Conservation (phyloP, 2,113 vertebrate genomes). For the Sebastes schlegelii region DNA sequence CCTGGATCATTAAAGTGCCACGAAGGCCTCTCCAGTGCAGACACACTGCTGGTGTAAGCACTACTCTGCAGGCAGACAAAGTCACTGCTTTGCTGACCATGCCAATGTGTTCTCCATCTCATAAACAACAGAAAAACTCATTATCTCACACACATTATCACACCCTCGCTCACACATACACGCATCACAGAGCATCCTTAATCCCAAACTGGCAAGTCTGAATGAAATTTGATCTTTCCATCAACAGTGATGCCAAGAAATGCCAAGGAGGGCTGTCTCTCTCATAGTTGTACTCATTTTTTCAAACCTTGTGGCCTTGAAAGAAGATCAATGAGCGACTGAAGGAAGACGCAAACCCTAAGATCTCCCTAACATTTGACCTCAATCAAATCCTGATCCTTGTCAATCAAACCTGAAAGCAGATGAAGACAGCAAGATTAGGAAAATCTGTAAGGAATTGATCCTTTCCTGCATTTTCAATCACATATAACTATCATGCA, state of each 20-base stretch:
- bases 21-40: constrained; percentile 2
- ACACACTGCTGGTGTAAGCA: background rate
- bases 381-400: constrained; percentile 42
- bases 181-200: constrained; percentile 44
- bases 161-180: constrained; percentile 38
- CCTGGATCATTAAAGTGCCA: constrained; percentile 43
- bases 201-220: constrained; percentile 35
- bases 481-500: background rate
- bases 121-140: constrained; percentile 43
- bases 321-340: constrained; percentile 18
- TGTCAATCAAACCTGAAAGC: constrained; percentile 16
- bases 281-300: constrained; percentile 5
- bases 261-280: constrained; percentile 33
- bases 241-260: constrained; percentile 25
- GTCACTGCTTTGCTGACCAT: constrained; percentile 33
- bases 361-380: constrained; percentile 40
- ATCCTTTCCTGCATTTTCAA: constrained; percentile 27
- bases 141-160: constrained; percentile 40
- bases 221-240: constrained; percentile 51
- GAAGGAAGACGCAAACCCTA: background rate
- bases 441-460: constrained; percentile 12
- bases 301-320: background rate
- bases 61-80: constrained; percentile 13
- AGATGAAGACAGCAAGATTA: constrained; percentile 40
- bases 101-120: constrained; percentile 23